These are phyloP conservation scores for Beroe forskalii DNA, from an alignment of 37 sponge, comb jelly and placozoan species.

Conservation along the genomic window DNA sequence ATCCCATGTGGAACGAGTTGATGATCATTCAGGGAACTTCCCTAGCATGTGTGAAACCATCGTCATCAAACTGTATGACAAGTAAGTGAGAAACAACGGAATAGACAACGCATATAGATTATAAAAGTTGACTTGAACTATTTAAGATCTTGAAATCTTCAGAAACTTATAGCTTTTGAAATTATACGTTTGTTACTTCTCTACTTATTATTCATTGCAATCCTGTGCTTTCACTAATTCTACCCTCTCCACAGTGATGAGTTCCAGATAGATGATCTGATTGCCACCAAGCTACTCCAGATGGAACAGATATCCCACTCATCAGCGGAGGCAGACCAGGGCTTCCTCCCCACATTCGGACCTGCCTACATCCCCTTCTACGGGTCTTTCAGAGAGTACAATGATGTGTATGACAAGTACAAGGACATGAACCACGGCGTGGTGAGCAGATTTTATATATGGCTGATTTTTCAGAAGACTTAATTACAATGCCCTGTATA, in stretches of 20 bases:
- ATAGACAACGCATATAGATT: too few relatives aligned
- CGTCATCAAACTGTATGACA: conserved; percentile 31
- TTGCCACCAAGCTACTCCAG: conserved; percentile 85
- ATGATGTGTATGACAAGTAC: conserved; percentile 76
- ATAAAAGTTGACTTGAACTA: too few relatives aligned
- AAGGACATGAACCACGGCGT: conserved; percentile 86
- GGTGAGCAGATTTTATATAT: too few relatives aligned
- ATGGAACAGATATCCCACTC: conserved; percentile 83
- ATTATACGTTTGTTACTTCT: too few relatives aligned
- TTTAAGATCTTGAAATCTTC: too few relatives aligned
- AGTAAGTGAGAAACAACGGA: neutral
- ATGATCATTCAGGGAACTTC: conserved; percentile 7
- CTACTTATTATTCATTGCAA: too few relatives aligned
- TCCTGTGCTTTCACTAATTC: too few relatives aligned
- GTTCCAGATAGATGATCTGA: conserved; percentile 80
- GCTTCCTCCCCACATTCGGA: conserved; percentile 91
- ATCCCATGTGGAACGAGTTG: conserved; percentile 29
- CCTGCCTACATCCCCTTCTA: conserved; percentile 91
- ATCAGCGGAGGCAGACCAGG: conserved; percentile 73
- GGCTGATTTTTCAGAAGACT: neutral
- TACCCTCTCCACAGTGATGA: conserved; percentile 77
- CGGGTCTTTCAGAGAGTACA: conserved; percentile 90
- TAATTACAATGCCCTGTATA: neutral
- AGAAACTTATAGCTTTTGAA: too few relatives aligned
- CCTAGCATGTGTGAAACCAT: conserved; percentile 24